phyloP scores from a whole-genome alignment of 2,888 invertebrate species.

The Acanthosoma haemorrhoidale region DNA sequence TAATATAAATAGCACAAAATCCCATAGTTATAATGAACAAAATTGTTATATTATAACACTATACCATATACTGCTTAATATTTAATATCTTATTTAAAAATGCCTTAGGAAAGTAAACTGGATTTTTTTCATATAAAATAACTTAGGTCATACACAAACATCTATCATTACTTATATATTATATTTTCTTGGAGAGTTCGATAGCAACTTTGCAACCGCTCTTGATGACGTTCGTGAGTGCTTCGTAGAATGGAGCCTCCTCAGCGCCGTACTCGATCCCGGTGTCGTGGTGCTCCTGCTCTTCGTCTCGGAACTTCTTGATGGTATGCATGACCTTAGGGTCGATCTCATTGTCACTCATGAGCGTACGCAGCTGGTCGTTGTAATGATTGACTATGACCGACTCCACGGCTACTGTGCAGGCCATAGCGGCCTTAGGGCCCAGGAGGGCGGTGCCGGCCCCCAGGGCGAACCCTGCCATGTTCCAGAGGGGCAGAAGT shows the following conservation, averaged over 20 bases:
- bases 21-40: no score
- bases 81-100: no score
- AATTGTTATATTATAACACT: no score
- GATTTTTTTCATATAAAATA: no score
- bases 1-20: no score
- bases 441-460: slow-evolving; percentile 87
- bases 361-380: slow-evolving; percentile 81
- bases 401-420: slow-evolving; percentile 97
- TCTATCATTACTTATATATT: no score
- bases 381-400: slow-evolving; percentile 98
- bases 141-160: no score
- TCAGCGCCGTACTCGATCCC: slow-evolving; percentile 90
- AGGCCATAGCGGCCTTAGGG: slow-evolving; percentile 98
- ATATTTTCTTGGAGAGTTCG: slow-evolving; percentile 83
- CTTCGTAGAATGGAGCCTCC: slow-evolving; percentile 86
- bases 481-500: slow-evolving; percentile 87
- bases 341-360: slow-evolving; percentile 67
- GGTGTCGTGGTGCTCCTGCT: slow-evolving; percentile 95
- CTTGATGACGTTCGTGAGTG: slow-evolving; percentile 79
- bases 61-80: no score
- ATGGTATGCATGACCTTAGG: slow-evolving; percentile 69
- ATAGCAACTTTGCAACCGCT: slow-evolving; percentile 90
- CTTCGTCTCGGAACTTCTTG: slow-evolving; percentile 89
- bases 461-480: slow-evolving; percentile 87
- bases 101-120: no score